Base-by-base conservation (phyloP, 2,113 vertebrate genomes). In the Tyto alba region DNA sequence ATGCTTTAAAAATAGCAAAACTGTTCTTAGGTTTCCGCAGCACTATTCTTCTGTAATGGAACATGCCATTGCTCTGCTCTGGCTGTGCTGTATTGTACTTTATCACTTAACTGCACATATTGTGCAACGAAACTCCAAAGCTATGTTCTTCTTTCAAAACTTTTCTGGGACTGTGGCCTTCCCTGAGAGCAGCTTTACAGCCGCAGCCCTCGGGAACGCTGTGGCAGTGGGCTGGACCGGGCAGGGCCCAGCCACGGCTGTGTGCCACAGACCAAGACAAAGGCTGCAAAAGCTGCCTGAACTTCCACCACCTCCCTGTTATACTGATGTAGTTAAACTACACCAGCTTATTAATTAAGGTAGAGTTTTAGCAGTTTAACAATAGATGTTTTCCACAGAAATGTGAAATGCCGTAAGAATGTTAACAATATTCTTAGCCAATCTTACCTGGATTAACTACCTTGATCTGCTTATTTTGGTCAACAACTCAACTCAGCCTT, bases 401-500 rank as follows among this genome's bases (percentile, higher is more conserved):
- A 60, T 53, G 22, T 43, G 52, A 87, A 86, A 72, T 73, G 62
- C 57, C 0, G 0, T 62, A 87, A 72, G 56, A 27, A 75, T 32
- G 69, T 55, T 48, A 92, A 88, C 62, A 87, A 45, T 87, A 92
- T 55, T 95, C 84, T 85, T 94, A 92, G 71, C 32, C 74, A 62
- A 6, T 64, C 72, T 88, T 56, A 77, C 2, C 68, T 86, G 75
- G 88, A 90, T 96, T 96, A 97, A 43, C 41, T 56, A 91, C 60
- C 34, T 50, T 92, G 94, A 93, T 95, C 92, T 69, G 60, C 92
- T 95, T 97, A 89, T 81, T 96, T 92, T 79, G 71, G 80, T 82
- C 66, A 91, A 91, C 74, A 81, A 92, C 67, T 67, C 84, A 76
- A 90, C 79, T 64, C 29, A 10, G 79, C 63, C 66, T 93, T 87